A percentile compares a stretch with the other conserved stretches of the same genome.
Evolutionary conservation across 2,797 vertebrate species (phyloP).

Genomic region (Helarctos malayanus): DNA sequence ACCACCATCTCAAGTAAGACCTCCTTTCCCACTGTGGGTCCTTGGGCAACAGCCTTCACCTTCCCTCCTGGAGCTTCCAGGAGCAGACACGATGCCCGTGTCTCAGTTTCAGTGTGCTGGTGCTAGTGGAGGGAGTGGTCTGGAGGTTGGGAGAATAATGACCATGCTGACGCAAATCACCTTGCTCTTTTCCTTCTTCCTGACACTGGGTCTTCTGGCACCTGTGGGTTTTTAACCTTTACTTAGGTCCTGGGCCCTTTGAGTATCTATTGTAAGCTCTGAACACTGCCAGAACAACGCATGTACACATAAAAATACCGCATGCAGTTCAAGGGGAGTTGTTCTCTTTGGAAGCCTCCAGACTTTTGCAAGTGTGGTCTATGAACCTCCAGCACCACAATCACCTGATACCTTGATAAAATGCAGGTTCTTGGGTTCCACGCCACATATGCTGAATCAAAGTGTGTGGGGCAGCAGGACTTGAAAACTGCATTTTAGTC

Average conservation of each 20-base stretch:
- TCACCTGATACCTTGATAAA: not conserved
- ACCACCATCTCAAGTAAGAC: slow-evolving; percentile 96
- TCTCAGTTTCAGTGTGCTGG: not conserved
- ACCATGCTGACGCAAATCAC: not conserved
- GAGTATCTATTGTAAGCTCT: not conserved
- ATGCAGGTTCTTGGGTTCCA: not conserved
- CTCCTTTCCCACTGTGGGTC: not conserved
- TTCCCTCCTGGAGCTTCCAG: not conserved
- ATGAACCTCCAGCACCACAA: not conserved
- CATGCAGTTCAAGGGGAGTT: not conserved
- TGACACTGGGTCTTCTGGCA: not conserved
- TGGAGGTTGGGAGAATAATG: not conserved
- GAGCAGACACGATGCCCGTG: not conserved
- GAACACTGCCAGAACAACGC: not conserved
- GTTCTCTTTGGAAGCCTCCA: not conserved
- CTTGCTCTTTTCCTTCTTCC: not conserved
- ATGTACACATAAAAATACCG: not conserved
- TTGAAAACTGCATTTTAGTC: not conserved
- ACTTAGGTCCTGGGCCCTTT: not conserved
- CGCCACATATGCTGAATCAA: not conserved
- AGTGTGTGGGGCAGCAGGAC: not conserved
- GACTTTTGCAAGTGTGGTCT: not conserved
- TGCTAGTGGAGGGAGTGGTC: not conserved
- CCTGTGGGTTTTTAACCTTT: not conserved
- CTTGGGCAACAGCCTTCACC: not conserved